Evolutionary conservation across 2,888 invertebrate species (phyloP), one percentile per base, ranked within the genome.

Genomic region (Callinectes sapidus): DNA sequence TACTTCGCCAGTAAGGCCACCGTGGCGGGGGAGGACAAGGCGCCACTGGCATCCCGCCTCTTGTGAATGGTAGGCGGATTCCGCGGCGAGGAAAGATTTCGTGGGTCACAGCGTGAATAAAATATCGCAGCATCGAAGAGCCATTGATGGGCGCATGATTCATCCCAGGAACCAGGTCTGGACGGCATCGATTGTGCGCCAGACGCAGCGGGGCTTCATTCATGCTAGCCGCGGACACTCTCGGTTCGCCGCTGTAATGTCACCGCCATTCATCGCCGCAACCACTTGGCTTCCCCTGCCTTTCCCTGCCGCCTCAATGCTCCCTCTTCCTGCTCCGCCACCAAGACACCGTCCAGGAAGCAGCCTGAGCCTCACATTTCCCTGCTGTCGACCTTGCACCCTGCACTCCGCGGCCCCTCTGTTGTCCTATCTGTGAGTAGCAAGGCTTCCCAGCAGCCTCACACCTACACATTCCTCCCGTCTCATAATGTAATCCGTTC

Each of bases 91-190:
- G 81, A n/a, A 32, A 32, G 81, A 13, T 35, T 81, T 35, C 35
- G 81, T 81, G 81, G 81, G 81, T 81, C 81, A 81, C 71, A 35
- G 35, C 81, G 81, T 81, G 81, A 81, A 81, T 81, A 81, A 81
- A 81, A 81, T 35, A 81, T 32, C 35, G 16, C 81, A 81, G 81
- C 81, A 81, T 81, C 81, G 81, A 81, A 32, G 81, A 81, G 81
- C 81, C 81, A 81, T 81, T 81, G 81, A 81, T 81, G 81, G 81
- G 81, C 81, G 81, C 81, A 81, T 81, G 81, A 81, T 81, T 81
- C 81, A 81, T 81, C 81, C 81, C 16, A 35, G 81, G 81, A 81
- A 81, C 81, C 81, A 81, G 35, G 35, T 35, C 32, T 35, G 81
- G 14, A 16, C 81, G 81, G 81, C 81, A 81, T 81, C 81, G 81